phyloP scores from a whole-genome alignment of 2,797 vertebrate species.

The Tangara arthus region DNA sequence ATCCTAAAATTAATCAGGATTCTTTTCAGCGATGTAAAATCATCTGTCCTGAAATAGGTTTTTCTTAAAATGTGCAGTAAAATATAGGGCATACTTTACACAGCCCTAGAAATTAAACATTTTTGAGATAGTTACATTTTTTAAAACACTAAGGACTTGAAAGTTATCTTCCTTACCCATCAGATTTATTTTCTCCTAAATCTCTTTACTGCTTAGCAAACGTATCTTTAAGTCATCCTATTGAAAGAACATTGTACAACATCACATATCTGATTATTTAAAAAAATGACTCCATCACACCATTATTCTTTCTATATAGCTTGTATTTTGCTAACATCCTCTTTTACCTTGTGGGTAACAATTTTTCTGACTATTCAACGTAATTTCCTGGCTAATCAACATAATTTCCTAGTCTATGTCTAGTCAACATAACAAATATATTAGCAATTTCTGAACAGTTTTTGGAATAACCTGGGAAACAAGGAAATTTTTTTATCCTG shows the following conservation, averaged over 20 bases:
- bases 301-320: neutral
- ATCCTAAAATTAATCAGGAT: neutral
- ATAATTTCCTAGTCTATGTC: neutral
- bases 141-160: neutral
- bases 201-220: neutral
- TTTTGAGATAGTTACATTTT: neutral
- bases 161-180: neutral
- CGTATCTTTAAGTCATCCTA: neutral
- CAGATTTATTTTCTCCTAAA: neutral
- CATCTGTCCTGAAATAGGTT: neutral
- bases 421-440: neutral
- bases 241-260: neutral
- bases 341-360: neutral
- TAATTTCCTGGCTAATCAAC: neutral
- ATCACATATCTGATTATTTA: neutral
- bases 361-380: neutral
- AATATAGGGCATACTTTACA: neutral
- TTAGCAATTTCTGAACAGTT: neutral
- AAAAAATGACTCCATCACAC: rapidly evolving
- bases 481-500: neutral
- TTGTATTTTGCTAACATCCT: neutral
- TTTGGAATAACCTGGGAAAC: neutral
- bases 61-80: neutral
- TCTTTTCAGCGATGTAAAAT: neutral
- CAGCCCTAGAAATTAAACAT: neutral